These are phyloP conservation scores for Ochropleura leucogaster DNA, from an alignment of 2,888 invertebrate genomes.

Conservation along the genomic window DNA sequence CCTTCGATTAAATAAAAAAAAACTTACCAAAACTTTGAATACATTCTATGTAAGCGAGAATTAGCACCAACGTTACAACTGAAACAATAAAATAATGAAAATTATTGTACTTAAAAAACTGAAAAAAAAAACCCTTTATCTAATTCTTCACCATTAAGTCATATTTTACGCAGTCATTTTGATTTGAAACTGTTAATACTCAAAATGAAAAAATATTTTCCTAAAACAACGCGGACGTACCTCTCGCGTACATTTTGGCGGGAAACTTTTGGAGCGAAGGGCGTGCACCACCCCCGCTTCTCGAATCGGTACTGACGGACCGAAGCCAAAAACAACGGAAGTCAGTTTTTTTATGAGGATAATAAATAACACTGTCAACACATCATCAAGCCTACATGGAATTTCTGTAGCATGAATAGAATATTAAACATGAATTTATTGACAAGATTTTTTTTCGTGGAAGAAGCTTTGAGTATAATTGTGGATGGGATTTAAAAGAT, in stretches of 20 bases:
- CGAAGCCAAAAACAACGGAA: slow-evolving; percentile 13
- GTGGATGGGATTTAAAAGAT: too few species aligned
- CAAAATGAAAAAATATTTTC: slow-evolving; percentile 31
- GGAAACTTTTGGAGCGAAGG: slow-evolving; percentile 73
- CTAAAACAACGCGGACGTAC: slow-evolving; percentile 67
- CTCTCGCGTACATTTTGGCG: slow-evolving; percentile 85
- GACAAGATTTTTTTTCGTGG: not conserved
- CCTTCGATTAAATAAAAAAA: slow-evolving; percentile 7
- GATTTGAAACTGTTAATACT: not conserved
- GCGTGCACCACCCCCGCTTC: slow-evolving; percentile 77
- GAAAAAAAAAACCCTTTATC: fast-evolving
- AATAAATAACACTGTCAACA: slow-evolving; percentile 15
- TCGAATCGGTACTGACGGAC: slow-evolving; percentile 73
- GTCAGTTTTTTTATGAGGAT: slow-evolving; percentile 2
- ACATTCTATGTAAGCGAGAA: slow-evolving; percentile 78
- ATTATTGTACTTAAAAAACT: slow-evolving; percentile 51
- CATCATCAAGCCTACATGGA: slow-evolving; percentile 2
- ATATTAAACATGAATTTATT: slow-evolving; percentile 5
- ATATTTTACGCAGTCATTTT: not conserved
- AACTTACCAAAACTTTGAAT: slow-evolving; percentile 85
- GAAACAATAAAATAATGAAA: slow-evolving; percentile 70
- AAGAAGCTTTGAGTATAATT: too few species aligned
- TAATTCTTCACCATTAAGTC: not conserved
- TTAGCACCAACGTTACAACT: slow-evolving; percentile 83
- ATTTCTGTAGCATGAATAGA: not conserved